Evolutionary conservation across 2,888 invertebrate genomes (phyloP).

Genomic region (Thymelicus acteon): DNA sequence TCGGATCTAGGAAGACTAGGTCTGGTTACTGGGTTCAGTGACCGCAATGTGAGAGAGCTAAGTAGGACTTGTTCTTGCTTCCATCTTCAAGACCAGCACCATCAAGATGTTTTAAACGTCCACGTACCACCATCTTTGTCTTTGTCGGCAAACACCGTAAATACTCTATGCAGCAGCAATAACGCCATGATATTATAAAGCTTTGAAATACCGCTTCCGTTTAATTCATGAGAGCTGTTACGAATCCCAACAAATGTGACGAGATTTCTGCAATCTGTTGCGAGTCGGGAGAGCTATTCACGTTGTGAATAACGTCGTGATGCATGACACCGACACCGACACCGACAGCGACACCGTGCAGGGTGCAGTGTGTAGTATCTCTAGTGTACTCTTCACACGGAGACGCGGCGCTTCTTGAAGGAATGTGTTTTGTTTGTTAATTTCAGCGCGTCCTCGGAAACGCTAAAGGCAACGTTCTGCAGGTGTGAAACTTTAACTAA

Average conservation of each 20-base stretch:
- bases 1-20: too few species aligned
- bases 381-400: background rate
- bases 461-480: background rate
- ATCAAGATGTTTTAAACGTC: too few species aligned
- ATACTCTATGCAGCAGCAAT: background rate
- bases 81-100: too few species aligned
- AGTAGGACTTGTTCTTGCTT: too few species aligned
- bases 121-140: too few species aligned
- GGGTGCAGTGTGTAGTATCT: background rate
- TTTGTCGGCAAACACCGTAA: too few species aligned
- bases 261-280: background rate
- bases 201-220: constrained; percentile 1
- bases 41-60: too few species aligned
- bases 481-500: background rate
- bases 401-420: background rate
- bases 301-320: background rate
- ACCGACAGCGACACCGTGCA: background rate
- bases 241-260: background rate
- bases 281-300: background rate
- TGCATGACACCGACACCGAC: background rate
- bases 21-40: too few species aligned
- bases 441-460: background rate
- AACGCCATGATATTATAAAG: background rate
- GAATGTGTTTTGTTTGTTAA: constrained; percentile 2
- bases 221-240: background rate